phyloP scores from a whole-genome alignment of 2,797 vertebrate species.

The Sebastes variabilis region DNA sequence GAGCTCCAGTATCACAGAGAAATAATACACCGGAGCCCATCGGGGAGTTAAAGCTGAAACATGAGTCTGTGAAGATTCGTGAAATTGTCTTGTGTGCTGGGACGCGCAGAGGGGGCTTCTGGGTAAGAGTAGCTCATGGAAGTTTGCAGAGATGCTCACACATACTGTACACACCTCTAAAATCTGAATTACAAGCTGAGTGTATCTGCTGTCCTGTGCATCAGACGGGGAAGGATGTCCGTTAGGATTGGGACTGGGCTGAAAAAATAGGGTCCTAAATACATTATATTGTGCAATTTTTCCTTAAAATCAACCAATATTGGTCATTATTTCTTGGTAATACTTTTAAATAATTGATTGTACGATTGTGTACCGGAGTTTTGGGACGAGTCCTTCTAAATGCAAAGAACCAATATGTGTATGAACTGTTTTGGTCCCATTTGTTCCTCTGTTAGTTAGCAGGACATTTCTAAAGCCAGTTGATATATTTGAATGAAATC shows the following conservation, averaged over 20 bases:
- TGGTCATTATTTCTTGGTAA: too few species aligned
- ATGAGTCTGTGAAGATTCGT: slow-evolving; percentile 2
- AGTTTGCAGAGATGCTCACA: background rate
- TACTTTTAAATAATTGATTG: too few species aligned
- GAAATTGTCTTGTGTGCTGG: background rate
- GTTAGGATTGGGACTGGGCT: background rate
- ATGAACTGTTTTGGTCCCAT: too few species aligned
- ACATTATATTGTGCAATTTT: background rate
- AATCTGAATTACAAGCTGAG: background rate
- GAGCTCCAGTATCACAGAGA: slow-evolving; percentile 31
- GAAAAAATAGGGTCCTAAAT: background rate
- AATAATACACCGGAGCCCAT: slow-evolving; percentile 15
- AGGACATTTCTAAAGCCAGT: too few species aligned
- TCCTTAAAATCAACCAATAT: too few species aligned
- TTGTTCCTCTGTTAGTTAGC: too few species aligned
- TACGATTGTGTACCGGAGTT: too few species aligned
- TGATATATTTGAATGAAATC: background rate
- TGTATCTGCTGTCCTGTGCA: background rate
- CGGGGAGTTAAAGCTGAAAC: slow-evolving; percentile 4
- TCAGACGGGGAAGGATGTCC: background rate
- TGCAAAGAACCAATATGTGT: too few species aligned
- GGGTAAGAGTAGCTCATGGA: background rate
- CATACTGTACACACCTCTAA: background rate
- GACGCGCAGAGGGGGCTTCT: background rate
- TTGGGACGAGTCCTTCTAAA: too few species aligned